A percentile compares a stretch with the other conserved stretches of the same genome.
Conservation (phyloP, 2,888 invertebrate genomes). For the Steromphala cineraria region DNA sequence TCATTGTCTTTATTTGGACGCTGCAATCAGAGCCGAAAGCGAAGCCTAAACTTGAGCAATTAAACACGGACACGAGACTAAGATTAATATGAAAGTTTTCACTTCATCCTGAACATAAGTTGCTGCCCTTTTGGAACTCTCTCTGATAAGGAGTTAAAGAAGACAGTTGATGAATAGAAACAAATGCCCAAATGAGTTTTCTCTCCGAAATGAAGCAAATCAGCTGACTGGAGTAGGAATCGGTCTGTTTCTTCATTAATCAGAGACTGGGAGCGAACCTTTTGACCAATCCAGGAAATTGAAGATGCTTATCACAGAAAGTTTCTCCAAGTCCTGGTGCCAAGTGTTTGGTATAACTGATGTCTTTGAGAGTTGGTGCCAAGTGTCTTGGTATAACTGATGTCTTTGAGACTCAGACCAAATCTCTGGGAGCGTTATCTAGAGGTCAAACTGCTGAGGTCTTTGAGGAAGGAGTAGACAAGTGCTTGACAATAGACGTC, state of each 20-base stretch:
- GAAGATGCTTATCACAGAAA: neutral
- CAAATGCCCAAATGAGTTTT: slow-evolving; percentile 16
- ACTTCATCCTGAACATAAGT: neutral
- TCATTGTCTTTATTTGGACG: too few relatives aligned
- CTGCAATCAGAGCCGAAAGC: too few relatives aligned
- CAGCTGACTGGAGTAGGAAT: neutral
- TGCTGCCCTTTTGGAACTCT: slow-evolving; percentile 17
- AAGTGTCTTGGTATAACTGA: too few relatives aligned
- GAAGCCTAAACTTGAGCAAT: neutral
- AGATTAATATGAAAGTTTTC: slow-evolving; percentile 5
- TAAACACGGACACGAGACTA: neutral
- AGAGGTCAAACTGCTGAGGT: too few relatives aligned
- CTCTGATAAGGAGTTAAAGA: slow-evolving; percentile 10
- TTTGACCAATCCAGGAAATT: slow-evolving; percentile 13
- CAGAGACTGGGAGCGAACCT: neutral
- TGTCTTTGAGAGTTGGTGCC: too few relatives aligned
- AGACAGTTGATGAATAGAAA: slow-evolving; percentile 19
- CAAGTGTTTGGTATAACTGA: too few relatives aligned
- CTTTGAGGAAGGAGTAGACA: too few relatives aligned
- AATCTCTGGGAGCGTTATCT: too few relatives aligned
- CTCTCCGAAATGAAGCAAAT: neutral
- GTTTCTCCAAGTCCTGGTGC: too few relatives aligned
- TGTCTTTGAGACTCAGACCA: too few relatives aligned
- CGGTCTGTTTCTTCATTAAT: neutral
- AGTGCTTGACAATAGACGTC: too few relatives aligned